These are phyloP conservation scores for Heteromurus nitidus DNA, from an alignment of 2,888 invertebrate genomes.

Conservation along the genomic window DNA sequence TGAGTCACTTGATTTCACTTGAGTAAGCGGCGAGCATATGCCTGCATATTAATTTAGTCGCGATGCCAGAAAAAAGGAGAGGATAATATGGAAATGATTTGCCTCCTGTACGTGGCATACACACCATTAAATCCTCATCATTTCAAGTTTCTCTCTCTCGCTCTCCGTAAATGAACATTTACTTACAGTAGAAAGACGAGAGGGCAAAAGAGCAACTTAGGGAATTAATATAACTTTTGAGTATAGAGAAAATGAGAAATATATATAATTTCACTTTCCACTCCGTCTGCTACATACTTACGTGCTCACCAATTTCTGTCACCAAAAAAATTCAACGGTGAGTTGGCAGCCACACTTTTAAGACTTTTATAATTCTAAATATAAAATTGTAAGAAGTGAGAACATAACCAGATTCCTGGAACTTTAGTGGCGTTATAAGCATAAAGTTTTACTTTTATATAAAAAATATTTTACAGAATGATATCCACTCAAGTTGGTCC, in stretches of 20 bases:
- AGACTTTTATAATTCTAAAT: no score
- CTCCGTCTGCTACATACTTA: background rate
- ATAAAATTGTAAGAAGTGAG: no score
- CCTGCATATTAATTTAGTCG: slow-evolving; percentile 62
- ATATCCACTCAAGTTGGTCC: background rate
- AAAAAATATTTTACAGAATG: background rate
- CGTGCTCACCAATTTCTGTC: background rate
- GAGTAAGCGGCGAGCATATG: slow-evolving; percentile 53
- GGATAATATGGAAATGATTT: slow-evolving; percentile 60
- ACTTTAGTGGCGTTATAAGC: no score
- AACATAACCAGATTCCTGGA: no score
- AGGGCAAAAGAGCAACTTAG: slow-evolving; percentile 56
- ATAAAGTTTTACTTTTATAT: no score
- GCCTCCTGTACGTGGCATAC: slow-evolving; percentile 57
- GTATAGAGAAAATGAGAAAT: slow-evolving; percentile 23
- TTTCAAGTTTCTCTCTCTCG: slow-evolving; percentile 39
- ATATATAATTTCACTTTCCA: slow-evolving; percentile 14
- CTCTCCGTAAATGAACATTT: slow-evolving; percentile 22
- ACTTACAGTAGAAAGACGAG: slow-evolving; percentile 21
- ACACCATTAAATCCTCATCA: slow-evolving; percentile 58
- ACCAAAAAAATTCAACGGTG: no score
- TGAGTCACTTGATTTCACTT: slow-evolving; percentile 61
- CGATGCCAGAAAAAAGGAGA: slow-evolving; percentile 45
- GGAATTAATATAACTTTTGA: slow-evolving; percentile 1
- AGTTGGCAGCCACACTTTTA: no score